Evolutionary conservation across 2,888 invertebrate genomes (phyloP), one percentile per base, ranked within the genome.

Genomic region (Litoditis marina): DNA sequence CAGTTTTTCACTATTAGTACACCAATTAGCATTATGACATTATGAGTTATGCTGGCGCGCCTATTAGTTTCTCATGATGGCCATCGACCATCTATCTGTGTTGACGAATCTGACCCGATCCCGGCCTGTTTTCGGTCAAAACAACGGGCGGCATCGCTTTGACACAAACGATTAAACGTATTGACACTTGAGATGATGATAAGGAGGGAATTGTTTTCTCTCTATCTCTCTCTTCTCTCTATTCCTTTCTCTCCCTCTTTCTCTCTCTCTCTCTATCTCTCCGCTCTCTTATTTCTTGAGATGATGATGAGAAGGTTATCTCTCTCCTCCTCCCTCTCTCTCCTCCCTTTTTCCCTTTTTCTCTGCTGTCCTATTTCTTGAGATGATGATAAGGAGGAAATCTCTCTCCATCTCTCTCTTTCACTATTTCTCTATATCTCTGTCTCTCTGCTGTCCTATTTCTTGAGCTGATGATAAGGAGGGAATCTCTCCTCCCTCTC

Each of bases 391-490:
- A n/a, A 27, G 25, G 25, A 22, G 25, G n/a, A n/a, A n/a, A n/a
- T n/a, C n/a, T n/a, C n/a, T n/a, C n/a, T 11, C 28, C 27, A 19
- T 22, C 28, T 28, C 27, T 11, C 16, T 50, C 30, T 11, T 5
- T 50, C 51, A 22, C 30, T 6, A 22, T 50, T 28, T 3, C 51
- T 50, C 30, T 49, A 11, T 49, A 49, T n/a, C 49, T 49, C 11
- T 16, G 11, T 49, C 49, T 49, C 22, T 49, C 49, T 49, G 11
- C n/a, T 19, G 11, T 19, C n/a, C 49, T 49, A 44, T 55, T 55
- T 46, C 27, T 50, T 25, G n/a, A 5, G 19, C 30, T 50, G 27
- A 25, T 27, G 25, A n/a, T 22, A n/a, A 27, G 25, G 25, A 22
- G n/a, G n/a, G n/a, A n/a, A n/a, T n/a, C n/a, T 22, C 8, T 28